Base-by-base conservation (phyloP, 2,888 invertebrate species). In the Cheilosia pagana region DNA sequence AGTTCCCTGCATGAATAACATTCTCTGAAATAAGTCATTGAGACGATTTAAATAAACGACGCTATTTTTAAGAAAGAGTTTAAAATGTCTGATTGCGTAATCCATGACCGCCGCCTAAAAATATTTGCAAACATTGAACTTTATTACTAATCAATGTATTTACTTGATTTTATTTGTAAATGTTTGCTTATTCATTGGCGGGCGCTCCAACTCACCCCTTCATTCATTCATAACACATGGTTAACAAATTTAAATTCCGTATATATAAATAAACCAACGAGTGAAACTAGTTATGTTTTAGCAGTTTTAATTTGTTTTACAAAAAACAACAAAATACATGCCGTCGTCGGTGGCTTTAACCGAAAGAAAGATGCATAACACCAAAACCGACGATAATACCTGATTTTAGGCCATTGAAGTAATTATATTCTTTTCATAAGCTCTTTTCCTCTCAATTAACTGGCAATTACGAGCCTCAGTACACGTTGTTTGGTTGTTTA, bases 391-490 rank as follows among this genome's bases (percentile, higher is more conserved):
- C 21, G n/a, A 16, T 8, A 48, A 21, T 35, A 48, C 45, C 70
- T 43, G 60, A 28, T 28, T 43, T 62, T 53, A 43, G 57, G 52
- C 60, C 53, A 70, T 39, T 52, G 48, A 48, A 48, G 53, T 62
- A 62, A 70, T 62, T 77, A 67, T 59, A 62, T 68, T 68, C 77
- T 70, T 70, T 77, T 60, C 77, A 70, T 77, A 77, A 70, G 45
- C 68, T 70, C 68, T 77, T 68, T 70, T 70, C 68, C 68, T 70
- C 68, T 55, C 68, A 68, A 77, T 68, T 77, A 70, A 62, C 68
- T 48, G 68, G 53, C 77, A 77, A 77, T 77, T 77, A 77, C 60
- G 25, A 28, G 50, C 59, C 23, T 52, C 60, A 62, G 68, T 70
- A 68, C 68, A 77, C 25, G 68, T 35, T 60, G 45, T 52, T 48